Base-by-base conservation (phyloP, 2,888 invertebrate species). In the Chouioia cunea region DNA sequence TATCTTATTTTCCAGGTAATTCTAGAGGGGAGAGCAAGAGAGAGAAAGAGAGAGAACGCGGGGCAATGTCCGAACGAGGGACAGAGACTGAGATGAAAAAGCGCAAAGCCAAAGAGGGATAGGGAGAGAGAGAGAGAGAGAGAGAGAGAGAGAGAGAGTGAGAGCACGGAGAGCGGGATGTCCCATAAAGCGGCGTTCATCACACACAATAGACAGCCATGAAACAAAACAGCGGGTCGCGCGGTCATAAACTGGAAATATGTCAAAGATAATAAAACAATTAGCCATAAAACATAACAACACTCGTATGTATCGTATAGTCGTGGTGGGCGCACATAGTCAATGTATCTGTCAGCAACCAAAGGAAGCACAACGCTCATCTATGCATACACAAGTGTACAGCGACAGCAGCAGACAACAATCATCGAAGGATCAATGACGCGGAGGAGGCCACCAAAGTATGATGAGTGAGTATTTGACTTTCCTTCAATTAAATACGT, bases 211-310 rank as follows among this genome's bases (percentile, higher is more conserved):
- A 83, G 83, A 83, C 82, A 83, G 80, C 79, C 80, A 81, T 79
- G 82, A 81, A 80, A 82, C 79, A 80, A 81, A 83, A 81, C 79
- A 79, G 78, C 81, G 78, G 75, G 79, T 79, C 78, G 79, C 77
- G 78, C 76, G 79, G 83, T 81, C 81, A 81, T 85, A 85, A 85
- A 85, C 82, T 82, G 82, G 81, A 84, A 85, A 85, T 85, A 85
- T 85, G 85, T 84, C 85, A 84, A 85, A 85, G 85, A 85, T 84
- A 85, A 85, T 85, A 85, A 85, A 85, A 85, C 84, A 84, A 85
- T 85, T 85, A 85, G 84, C 85, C 83, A 85, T 85, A 85, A 85
- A 85, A 85, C 83, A 80, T 84, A 85, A 84, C 85, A 84, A 83
- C 84, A 81, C 82, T 81, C 81, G 79, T 80, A 82, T 78, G 81